Percentiles rank a stretch among this genome's conserved stretches.
Evolutionary conservation across 92 coral and sea anemone genomes (phyloP).

Genomic region (Chrysogorgia sp.): DNA sequence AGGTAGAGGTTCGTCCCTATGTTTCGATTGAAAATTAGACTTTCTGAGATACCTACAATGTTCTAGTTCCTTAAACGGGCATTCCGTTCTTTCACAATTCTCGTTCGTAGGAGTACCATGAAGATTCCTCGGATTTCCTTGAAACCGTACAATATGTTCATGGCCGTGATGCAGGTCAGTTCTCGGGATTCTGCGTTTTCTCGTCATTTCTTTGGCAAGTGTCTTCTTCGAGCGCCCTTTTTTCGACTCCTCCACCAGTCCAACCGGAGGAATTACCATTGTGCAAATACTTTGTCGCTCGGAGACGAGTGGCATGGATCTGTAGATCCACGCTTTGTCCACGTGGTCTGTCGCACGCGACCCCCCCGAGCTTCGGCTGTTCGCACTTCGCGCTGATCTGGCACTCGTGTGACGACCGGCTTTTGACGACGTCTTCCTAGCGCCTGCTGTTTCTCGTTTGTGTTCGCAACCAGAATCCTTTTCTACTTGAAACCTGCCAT

Average conservation of each 20-base stretch:
- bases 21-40: not conserved
- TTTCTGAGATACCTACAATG: slow-evolving; percentile 31
- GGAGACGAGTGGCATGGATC: slow-evolving; percentile 3
- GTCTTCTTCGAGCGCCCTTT: not conserved
- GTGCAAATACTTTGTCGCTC: slow-evolving; percentile 33
- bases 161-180: not conserved
- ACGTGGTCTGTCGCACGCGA: not conserved
- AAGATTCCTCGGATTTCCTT: slow-evolving; percentile 16
- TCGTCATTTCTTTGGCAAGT: not conserved
- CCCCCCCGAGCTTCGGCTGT: slow-evolving; percentile 2
- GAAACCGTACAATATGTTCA: slow-evolving; percentile 21
- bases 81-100: not conserved
- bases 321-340: slow-evolving; percentile 1
- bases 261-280: slow-evolving; percentile 17
- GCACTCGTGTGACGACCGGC: not conserved
- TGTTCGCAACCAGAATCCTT: too few species aligned
- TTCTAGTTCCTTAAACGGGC: not conserved
- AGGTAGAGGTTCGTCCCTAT: too few species aligned
- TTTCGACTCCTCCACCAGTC: slow-evolving; percentile 5
- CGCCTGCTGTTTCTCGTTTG: too few species aligned
- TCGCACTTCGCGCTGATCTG: slow-evolving; percentile 1
- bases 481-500: too few species aligned
- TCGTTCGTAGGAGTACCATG: not conserved
- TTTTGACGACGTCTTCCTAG: not conserved
- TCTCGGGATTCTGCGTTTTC: not conserved